Conservation (phyloP, 2,888 invertebrate species). For the Charanyca ferruginea region DNA sequence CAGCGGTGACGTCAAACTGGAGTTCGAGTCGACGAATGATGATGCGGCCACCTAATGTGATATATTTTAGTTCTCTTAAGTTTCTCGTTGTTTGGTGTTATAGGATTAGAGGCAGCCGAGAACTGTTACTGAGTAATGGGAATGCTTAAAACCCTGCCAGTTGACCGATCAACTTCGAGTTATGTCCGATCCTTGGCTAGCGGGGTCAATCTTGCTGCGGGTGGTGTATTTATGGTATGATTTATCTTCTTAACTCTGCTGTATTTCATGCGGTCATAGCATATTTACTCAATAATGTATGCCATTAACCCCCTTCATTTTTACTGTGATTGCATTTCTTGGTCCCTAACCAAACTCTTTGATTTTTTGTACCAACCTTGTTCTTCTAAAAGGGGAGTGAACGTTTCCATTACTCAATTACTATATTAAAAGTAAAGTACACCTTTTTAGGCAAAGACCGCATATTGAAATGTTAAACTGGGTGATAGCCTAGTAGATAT, state of each 20-base stretch:
- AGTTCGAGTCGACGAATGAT: conserved; percentile 94
- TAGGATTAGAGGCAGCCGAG: conserved; percentile 37
- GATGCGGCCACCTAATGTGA: conserved; percentile 93
- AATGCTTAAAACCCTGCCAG: conserved; percentile 4
- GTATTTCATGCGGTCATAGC: background rate
- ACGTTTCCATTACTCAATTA: conserved; percentile 27
- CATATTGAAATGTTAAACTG: background rate
- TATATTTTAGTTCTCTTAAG: conserved; percentile 68
- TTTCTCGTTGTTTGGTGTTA: conserved; percentile 51
- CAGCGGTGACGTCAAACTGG: conserved; percentile 94
- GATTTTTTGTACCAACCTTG: conserved; percentile 2
- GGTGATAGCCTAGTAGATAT: too few species aligned
- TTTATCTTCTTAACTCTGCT: background rate
- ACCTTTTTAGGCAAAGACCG: conserved; percentile 19
- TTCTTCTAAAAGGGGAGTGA: conserved; percentile 28
- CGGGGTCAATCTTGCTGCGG: background rate
- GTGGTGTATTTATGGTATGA: background rate
- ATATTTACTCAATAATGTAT: background rate
- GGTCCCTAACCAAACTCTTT: too few species aligned
- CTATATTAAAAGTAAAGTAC: conserved; percentile 16
- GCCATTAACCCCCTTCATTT: background rate
- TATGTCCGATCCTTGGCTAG: background rate
- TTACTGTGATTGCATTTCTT: conserved; percentile 2
- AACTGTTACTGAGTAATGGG: conserved; percentile 51
- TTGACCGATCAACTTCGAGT: conserved; percentile 11